These are phyloP conservation scores for Cuniculus paca DNA, from an alignment of 2,797 vertebrate genomes.

Conservation along the genomic window DNA sequence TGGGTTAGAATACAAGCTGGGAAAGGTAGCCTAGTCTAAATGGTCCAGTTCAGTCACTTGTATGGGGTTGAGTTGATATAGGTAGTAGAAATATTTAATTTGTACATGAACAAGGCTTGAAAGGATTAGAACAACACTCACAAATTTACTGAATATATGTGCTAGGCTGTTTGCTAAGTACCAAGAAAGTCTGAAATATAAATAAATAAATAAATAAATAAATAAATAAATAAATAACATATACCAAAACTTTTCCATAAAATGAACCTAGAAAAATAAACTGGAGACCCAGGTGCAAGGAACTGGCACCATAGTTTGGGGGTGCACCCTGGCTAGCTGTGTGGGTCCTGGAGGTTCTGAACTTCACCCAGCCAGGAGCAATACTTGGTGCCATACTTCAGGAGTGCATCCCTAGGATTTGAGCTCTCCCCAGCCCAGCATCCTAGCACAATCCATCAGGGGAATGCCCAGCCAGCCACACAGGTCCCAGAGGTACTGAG, in stretches of 20 bases:
- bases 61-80: neutral
- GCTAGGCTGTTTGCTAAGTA: neutral
- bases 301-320: too few species aligned
- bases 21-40: neutral
- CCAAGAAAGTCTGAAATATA: neutral
- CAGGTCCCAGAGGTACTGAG: too few species aligned
- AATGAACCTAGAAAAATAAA: conserved; percentile 27
- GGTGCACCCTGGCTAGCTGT: too few species aligned
- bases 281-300: neutral
- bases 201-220: neutral
- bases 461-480: too few species aligned
- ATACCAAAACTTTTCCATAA: conserved; percentile 7
- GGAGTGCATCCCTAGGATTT: too few species aligned
- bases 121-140: neutral
- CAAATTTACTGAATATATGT: neutral
- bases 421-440: too few species aligned
- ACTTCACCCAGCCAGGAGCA: too few species aligned
- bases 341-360: too few species aligned
- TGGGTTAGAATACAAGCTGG: neutral
- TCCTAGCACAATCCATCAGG: too few species aligned
- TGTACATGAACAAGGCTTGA: neutral
- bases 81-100: neutral
- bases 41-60: neutral
- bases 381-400: too few species aligned
- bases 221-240: neutral